Base-by-base conservation (phyloP, 2,797 vertebrate species). In the Tapirus indicus region DNA sequence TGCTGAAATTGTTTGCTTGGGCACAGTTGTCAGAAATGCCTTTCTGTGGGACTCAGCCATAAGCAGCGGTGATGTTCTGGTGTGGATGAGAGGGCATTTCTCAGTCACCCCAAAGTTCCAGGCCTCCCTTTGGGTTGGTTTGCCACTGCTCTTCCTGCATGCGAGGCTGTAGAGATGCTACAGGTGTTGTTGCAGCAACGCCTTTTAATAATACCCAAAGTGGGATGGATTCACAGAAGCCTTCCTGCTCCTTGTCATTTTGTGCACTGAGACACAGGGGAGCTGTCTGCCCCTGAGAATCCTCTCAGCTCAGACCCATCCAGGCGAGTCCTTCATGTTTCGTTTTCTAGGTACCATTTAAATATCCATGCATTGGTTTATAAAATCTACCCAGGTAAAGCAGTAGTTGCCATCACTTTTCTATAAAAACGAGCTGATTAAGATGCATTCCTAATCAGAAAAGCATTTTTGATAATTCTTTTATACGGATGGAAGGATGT, bases 111-210 rank as follows among this genome's bases (percentile, higher is more conserved):
- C 21, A 8, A 66, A 38, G 54, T n/a, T 17, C 78, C 71, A 25
- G 7, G 32, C 25, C 52, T 25, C 27, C 20, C 41, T 44, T 44
- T 7, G 58, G 52, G 35, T 47, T 49, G 52, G 35, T 47, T 49
- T 62, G 14, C 64, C 25, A 1, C 14, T 10, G 5, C 13, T 71
- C 32, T 88, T 49, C 49, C 75, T 10, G 27, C 16, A 25, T 8
- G 35, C 35, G 21, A 38, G 7, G 12, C 11, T 16, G n/a, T 35
- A 84, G 71, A n/a, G 58, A 74, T 64, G 27, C 41, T 18, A 6
- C 0, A 1, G 32, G 7, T 64, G 14, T 11, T 6, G 3, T 41
- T 38, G 5, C 8, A 72, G 41, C 29, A 2, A 0, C 35, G 20
- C 16, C 3, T 60, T 89, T 27, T 72, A 84, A 56, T 27, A 74